Base-by-base conservation (phyloP, 2,888 invertebrate genomes). In the Carabus problematicus region DNA sequence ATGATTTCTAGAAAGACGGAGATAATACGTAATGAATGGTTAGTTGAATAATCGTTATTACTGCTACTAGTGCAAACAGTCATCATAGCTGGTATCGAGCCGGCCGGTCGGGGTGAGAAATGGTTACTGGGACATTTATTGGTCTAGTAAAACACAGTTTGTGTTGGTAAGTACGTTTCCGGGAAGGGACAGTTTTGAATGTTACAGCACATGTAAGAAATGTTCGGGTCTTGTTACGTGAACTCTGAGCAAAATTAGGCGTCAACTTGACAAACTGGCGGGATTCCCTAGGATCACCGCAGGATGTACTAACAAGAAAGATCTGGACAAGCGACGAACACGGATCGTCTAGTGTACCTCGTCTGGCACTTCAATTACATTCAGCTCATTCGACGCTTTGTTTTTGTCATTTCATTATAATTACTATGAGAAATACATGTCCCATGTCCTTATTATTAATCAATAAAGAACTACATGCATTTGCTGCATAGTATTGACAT, bases 221-320 rank as follows among this genome's bases (percentile, higher is more conserved):
- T 59, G 42, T 41, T 59, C 59, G 41, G 42, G 59, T 59, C 59
- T 59, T 59, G 42, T 59, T 59, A 59, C 41, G 9, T 12, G 42
- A 40, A 42, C 42, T 41, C 59, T 11, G 8, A 42, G 12, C 16
- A 59, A 59, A 42, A 59, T 59, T 59, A 59, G 59, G 59, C 59
- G 59, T 59, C 59, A 59, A 59, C 59, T 59, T 59, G 59, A 59
- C 59, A 59, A 59, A 59, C 59, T 59, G 42, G 59, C 8, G 42
- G 59, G 59, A 59, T 59, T 59, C 41, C 14, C 42, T 42, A 12
- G 59, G 59, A 59, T 59, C 41, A 59, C 59, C 59, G 41, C 59
- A 59, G 41, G 59, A 59, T 59, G 41, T 59, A 59, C 59, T 59
- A 59, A 59, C 59, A 59, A 59, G 59, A 59, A 59, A 59, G 59